These are phyloP conservation scores for Eumeta japonica DNA, from an alignment of 1,140 invertebrate species.

Conservation along the genomic window DNA sequence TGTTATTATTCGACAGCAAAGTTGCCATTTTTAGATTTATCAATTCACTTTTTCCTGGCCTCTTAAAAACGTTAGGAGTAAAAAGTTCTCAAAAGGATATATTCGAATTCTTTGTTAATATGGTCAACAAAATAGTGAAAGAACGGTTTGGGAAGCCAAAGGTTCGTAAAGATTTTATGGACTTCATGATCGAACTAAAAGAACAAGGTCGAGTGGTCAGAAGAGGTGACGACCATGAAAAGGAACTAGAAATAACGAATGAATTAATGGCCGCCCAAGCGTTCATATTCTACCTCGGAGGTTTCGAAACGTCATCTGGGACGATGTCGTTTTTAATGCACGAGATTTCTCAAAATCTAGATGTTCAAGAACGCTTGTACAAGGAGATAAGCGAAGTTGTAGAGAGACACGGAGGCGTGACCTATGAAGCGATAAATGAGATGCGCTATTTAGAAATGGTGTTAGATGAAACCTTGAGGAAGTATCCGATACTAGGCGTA, in stretches of 20 bases:
- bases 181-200: slow-evolving; percentile 57
- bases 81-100: slow-evolving; percentile 12
- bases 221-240: slow-evolving; percentile 3
- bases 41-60: slow-evolving; percentile 13
- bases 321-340: slow-evolving; percentile 57
- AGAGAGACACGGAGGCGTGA: too few species aligned
- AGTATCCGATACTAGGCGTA: too few species aligned
- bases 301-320: too few species aligned
- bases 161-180: too few species aligned
- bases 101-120: slow-evolving; percentile 22
- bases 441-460: too few species aligned
- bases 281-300: too few species aligned
- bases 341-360: slow-evolving; percentile 55
- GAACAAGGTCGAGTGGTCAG: slow-evolving; percentile 30
- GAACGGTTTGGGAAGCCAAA: slow-evolving; percentile 38
- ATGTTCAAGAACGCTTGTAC: slow-evolving; percentile 48
- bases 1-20: slow-evolving; percentile 19
- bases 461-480: too few species aligned
- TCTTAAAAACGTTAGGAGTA: slow-evolving; percentile 11
- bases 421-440: too few species aligned
- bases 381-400: slow-evolving; percentile 1
- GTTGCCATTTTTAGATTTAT: too few species aligned
- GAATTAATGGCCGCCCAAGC: slow-evolving; percentile 35
- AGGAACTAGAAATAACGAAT: slow-evolving; percentile 9
- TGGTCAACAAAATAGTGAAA: slow-evolving; percentile 34